Percentiles rank a stretch among this genome's conserved stretches.
Conservation (phyloP, 2,113 vertebrate genomes). For the Psephotus haematonotus region DNA sequence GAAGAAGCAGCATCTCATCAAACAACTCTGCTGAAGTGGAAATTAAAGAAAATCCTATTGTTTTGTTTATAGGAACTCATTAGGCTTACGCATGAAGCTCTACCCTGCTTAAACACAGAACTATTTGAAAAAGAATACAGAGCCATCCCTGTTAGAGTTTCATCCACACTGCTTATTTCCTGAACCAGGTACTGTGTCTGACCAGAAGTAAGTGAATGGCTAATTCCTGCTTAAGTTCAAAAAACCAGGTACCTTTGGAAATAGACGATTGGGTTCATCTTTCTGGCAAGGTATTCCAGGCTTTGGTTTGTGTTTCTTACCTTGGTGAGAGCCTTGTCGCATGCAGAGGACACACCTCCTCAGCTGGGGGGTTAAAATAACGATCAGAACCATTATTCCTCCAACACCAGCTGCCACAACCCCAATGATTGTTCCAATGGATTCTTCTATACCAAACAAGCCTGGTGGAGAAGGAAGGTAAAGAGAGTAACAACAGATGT, state of each 20-base stretch:
- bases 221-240: background rate
- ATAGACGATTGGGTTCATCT: fast-evolving
- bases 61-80: background rate
- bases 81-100: background rate
- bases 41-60: background rate
- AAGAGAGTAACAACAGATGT: background rate
- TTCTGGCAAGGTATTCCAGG: background rate
- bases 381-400: conserved; percentile 46
- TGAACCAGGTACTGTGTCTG: background rate
- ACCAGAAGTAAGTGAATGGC: background rate
- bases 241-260: background rate
- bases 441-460: conserved; percentile 68
- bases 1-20: background rate
- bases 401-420: conserved; percentile 60
- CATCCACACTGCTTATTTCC: background rate
- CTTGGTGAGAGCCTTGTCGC: conserved; percentile 1
- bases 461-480: conserved; percentile 25
- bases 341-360: conserved; percentile 58
- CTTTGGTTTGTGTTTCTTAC: background rate
- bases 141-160: background rate
- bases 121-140: background rate
- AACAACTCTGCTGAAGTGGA: background rate
- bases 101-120: background rate
- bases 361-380: conserved; percentile 60
- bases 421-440: conserved; percentile 67